phyloP scores from a whole-genome alignment of 2,113 vertebrate species.

The Camelus dromedarius region DNA sequence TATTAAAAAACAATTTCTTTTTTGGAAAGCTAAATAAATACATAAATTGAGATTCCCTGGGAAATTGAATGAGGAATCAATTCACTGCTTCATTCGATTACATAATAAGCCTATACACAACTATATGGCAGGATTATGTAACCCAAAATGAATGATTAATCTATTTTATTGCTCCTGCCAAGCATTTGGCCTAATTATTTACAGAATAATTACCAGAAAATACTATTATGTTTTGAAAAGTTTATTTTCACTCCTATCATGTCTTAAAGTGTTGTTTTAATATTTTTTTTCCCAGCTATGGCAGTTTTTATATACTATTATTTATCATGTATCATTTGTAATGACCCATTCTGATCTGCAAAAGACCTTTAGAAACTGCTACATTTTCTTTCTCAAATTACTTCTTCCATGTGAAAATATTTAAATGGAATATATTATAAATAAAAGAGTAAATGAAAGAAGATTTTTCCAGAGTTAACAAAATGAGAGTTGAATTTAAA shows the following conservation, averaged over 20 bases:
- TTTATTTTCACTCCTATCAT: background rate
- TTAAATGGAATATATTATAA: background rate
- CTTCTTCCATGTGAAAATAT: background rate
- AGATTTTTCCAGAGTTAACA: background rate
- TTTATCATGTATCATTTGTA: background rate
- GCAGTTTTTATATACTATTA: background rate
- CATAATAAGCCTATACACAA: background rate
- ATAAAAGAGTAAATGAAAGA: background rate
- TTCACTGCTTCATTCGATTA: background rate
- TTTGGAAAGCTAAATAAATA: background rate
- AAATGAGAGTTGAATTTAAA: background rate
- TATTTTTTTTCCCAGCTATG: background rate
- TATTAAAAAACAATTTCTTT: slow-evolving; percentile 8
- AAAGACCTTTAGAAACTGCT: background rate
- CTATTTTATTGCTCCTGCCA: background rate
- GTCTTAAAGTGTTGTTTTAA: background rate
- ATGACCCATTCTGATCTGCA: background rate
- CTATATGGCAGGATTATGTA: background rate
- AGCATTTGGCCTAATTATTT: background rate
- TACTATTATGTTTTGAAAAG: background rate
- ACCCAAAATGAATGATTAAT: background rate
- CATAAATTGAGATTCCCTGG: background rate
- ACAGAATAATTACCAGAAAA: background rate
- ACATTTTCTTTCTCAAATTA: background rate
- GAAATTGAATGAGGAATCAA: background rate